Percentiles rank a stretch among this genome's conserved stretches.
Conservation (phyloP, 2,113 vertebrate species). For the Mesoclemmys tuberculata region DNA sequence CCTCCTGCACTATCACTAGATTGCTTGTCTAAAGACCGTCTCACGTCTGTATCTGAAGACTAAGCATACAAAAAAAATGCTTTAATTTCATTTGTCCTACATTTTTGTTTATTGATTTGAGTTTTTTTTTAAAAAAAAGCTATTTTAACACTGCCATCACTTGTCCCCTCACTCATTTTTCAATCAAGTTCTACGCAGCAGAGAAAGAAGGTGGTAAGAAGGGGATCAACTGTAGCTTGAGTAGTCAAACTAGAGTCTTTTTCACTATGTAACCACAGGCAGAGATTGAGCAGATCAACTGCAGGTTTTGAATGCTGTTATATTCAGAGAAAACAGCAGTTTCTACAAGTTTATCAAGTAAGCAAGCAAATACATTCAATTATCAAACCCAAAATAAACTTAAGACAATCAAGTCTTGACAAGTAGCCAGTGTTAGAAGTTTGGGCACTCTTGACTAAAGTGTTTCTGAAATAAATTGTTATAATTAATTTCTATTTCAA, state of each 20-base stretch:
- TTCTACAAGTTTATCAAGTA: neutral
- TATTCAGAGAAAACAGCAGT: neutral
- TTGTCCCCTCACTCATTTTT: neutral
- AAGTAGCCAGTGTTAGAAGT: neutral
- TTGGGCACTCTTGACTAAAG: neutral
- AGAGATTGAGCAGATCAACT: neutral
- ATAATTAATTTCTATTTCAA: neutral
- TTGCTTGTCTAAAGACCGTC: constrained; percentile 87
- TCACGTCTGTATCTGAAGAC: constrained; percentile 91
- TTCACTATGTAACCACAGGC: neutral
- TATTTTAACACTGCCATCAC: neutral
- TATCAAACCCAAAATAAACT: neutral
- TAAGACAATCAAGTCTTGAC: neutral
- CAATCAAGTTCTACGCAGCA: neutral
- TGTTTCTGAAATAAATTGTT: neutral
- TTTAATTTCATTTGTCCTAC: neutral
- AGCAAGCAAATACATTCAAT: neutral
- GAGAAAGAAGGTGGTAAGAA: neutral
- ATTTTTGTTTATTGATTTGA: neutral
- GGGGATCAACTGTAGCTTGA: neutral
- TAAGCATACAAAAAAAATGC: constrained; percentile 65
- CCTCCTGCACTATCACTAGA: constrained; percentile 87
- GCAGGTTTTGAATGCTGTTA: neutral
- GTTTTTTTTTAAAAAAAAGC: neutral
- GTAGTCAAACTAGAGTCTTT: neutral